Evolutionary conservation across 37 sponge, comb jelly and placozoan species (phyloP).

Genomic region (Halisarca cf. caerulea): DNA sequence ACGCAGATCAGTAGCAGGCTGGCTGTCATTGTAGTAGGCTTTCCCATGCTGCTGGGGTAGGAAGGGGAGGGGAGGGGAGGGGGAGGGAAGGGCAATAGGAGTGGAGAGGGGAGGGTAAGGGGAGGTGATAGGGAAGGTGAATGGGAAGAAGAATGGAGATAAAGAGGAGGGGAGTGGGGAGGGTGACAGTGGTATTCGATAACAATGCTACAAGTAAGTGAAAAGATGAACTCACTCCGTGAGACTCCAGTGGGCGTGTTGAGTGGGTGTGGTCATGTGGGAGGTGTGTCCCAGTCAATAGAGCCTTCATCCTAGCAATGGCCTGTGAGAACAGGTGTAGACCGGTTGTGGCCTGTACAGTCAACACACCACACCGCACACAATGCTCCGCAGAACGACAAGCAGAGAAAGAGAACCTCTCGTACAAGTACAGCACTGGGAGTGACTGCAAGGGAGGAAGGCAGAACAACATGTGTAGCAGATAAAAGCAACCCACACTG

Average conservation of each 20-base stretch:
- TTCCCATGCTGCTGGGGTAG: slow-evolving; percentile 3
- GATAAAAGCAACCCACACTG: too few species aligned
- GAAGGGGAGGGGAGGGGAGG: too few species aligned
- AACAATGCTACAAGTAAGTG: too few species aligned
- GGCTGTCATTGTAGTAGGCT: slow-evolving; percentile 17
- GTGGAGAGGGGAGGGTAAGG: too few species aligned
- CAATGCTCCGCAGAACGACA: slow-evolving; percentile 53
- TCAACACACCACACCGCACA: slow-evolving; percentile 44
- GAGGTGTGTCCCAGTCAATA: slow-evolving; percentile 57
- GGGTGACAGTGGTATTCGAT: too few species aligned
- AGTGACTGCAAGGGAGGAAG: slow-evolving; percentile 48
- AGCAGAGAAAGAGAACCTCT: slow-evolving; percentile 48
- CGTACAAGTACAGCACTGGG: slow-evolving; percentile 79
- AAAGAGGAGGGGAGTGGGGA: too few species aligned
- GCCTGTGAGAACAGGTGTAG: slow-evolving; percentile 60
- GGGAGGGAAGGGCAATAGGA: too few species aligned
- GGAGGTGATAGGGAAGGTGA: too few species aligned
- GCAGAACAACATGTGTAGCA: too few species aligned
- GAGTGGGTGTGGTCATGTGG: slow-evolving; percentile 39
- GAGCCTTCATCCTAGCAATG: slow-evolving; percentile 35
- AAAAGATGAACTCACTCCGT: slow-evolving; percentile 36
- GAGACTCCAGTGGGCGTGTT: slow-evolving; percentile 32
- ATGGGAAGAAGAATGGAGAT: too few species aligned
- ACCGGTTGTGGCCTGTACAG: slow-evolving; percentile 51
- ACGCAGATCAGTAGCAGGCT: slow-evolving; percentile 23